Evolutionary conservation across 2,797 vertebrate genomes (phyloP), one percentile per base, ranked within the genome.

Genomic region (Chiloscyllium punctatum): DNA sequence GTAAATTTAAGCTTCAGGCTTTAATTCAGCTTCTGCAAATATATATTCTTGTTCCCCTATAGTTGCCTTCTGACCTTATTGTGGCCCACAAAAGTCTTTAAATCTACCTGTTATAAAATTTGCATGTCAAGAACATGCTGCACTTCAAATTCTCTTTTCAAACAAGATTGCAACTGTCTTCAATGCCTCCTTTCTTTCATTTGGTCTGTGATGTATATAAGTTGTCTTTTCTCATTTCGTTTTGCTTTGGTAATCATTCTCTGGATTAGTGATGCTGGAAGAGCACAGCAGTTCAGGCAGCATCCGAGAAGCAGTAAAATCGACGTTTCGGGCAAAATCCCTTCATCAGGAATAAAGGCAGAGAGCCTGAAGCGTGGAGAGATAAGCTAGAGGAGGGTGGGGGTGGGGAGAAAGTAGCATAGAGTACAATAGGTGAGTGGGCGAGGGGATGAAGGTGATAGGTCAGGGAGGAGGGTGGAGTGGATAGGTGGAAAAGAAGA

Each of bases 161-260:
- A 68, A 71, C 18, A 25, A 71, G 33, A 16, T 90, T 57, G n/a
- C 53, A 90, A n/a, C 91, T 94, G n/a, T 42, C 37, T n/a, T 48
- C 66, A 48, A 69, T 3, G 42, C 33, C n/a, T 8, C 48, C 27
- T 68, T 72, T 69, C 37, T 42, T 62, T 91, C 66, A 62, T 91
- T 30, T 91, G 88, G 13, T 91, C 57, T 51, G 66, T 71, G 68
- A 37, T 72, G 9, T 72, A 8, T 25, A 42, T 72, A 23, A 11
- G 66, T 95, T 95, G 25, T 48, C 71, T 33, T 72, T 94, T 51
- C 48, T 57, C 57, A n/a, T 91, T 91, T 91, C 51, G 33, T 91
- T 57, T 48, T 95, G 42, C 48, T 95, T 51, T 95, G 51, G 69
- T 74, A 77, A 53, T 48, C 16, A 57, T 48, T 48, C 42, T 48